Evolutionary conservation across 2,797 vertebrate genomes (phyloP), one percentile per base, ranked within the genome.

Genomic region (Triplophysa yarkandensis): DNA sequence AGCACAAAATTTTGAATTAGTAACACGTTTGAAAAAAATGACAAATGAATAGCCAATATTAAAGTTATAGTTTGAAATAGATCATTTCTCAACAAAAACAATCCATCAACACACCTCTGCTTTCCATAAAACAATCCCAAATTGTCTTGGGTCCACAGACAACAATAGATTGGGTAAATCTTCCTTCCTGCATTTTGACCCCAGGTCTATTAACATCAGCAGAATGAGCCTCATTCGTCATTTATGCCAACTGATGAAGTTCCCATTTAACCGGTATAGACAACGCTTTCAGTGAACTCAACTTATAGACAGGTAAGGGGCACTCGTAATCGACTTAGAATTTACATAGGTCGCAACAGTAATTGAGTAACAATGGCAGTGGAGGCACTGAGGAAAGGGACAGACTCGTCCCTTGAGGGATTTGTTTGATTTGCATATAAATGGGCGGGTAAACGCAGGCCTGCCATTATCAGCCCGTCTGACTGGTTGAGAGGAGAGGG

Each of bases 391-490:
- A 58, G 48, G 34, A 68, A 79, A 75, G 79, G 71, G 79, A 7
- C 52, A 77, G 66, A 77, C 57, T 60, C 27, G 69, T 86, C 71
- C 77, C 82, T 71, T 72, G 77, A 86, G 78, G 83, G 80, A 83
- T 61, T 67, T 21, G 68, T 79, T 50, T 61, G 41, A 89, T 90
- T 89, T 89, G 83, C 89, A 90, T 89, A 88, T 87, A 88, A 89
- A 90, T 86, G 86, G 87, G 82, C 79, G 77, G 78, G 75, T 84
- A 83, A 87, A 82, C 39, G 80, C 55, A 55, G 7, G 36, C 70
- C 69, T 76, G 74, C 77, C 86, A 80, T 68, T 72, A 76, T 62
- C 34, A 3, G 61, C 69, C 81, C 67, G 77, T 69, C 66, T 80
- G 87, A 84, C 72, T 86, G 80, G 83, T 77, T 71, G 74, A 81